Evolutionary conservation across 2,888 invertebrate species (phyloP), one percentile per base, ranked within the genome.

Genomic region (Drosophila ochracea): DNA sequence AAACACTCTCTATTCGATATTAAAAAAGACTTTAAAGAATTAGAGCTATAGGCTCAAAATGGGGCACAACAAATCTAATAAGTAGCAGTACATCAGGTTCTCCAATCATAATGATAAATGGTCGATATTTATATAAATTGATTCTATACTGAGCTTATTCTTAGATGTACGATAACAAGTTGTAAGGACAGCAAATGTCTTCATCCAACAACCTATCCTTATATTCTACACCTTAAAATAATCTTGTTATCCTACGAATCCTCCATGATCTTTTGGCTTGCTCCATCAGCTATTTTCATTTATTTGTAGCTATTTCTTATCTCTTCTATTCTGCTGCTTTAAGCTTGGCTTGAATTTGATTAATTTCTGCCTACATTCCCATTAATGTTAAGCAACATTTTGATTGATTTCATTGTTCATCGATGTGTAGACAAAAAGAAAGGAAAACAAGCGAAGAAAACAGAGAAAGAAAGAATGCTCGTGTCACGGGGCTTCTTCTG

Each of bases 341-440:
- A 11, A 41, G n/a, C 41, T n/a, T 41, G n/a, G n/a, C n/a, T n/a
- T n/a, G 25, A 9, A 16, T 25, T 47, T 47, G 16, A 25, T 47
- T 47, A 25, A 47, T 25, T 16, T 47, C 7, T 16, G 16, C 4
- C 21, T 7, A 43, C 4, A 43, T 43, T 21, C 2, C 21, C 43
- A 16, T 37, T 10, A 3, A 19, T 30, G 25, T n/a, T 6, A 13
- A 11, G 30, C 37, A 47, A 1, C 63, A 28, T 33, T 65, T 49
- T 78, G 78, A 78, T 78, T 78, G 78, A 78, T 78, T 63, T 53
- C 47, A 35, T 78, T 78, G 66, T 69, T 43, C 33, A 43, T 5
- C 39, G 33, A 52, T 39, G 37, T 55, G 57, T 54, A 4, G 33
- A 30, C 13, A 4, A 21, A 37, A 25, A 35, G 47, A 60, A 52